Conservation (phyloP, 2,113 vertebrate species). For the Rhinogobius similis region DNA sequence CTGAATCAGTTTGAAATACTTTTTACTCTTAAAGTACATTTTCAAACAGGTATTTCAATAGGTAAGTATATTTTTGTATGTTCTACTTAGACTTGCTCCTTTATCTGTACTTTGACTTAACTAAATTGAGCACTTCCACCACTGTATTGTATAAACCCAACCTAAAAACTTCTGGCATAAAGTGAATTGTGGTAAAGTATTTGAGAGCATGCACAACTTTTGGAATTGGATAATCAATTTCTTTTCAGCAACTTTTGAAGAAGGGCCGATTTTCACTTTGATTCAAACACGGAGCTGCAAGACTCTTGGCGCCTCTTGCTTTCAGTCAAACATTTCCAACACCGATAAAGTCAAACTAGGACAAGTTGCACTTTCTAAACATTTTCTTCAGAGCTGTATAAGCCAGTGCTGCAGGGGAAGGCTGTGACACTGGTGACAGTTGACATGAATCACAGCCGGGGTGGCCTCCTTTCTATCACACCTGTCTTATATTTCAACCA, state of each 20-base stretch:
- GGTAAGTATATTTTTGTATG: too few species aligned
- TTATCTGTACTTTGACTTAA: too few species aligned
- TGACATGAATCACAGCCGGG: conserved; percentile 16
- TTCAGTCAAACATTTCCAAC: conserved; percentile 27
- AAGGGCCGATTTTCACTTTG: conserved; percentile 17
- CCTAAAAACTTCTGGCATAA: not conserved
- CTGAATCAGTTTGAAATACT: too few species aligned
- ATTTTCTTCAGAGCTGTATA: conserved; percentile 2
- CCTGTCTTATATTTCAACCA: conserved; percentile 30
- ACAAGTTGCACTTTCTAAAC: not conserved
- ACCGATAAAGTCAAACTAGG: conserved; percentile 26
- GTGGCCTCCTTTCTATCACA: conserved; percentile 19
- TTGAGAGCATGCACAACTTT: not conserved
- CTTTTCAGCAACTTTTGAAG: conserved; percentile 11
- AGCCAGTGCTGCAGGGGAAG: not conserved
- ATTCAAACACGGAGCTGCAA: too few species aligned
- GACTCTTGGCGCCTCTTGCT: conserved; percentile 19
- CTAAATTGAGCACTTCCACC: too few species aligned
- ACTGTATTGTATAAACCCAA: not conserved
- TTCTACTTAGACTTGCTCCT: too few species aligned
- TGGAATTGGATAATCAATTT: not conserved
- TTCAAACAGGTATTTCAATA: too few species aligned
- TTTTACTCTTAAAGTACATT: too few species aligned
- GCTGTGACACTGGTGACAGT: not conserved
- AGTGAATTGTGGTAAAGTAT: not conserved